Base-by-base conservation (phyloP, 2,888 invertebrate species). In the Thymelicus lineola region DNA sequence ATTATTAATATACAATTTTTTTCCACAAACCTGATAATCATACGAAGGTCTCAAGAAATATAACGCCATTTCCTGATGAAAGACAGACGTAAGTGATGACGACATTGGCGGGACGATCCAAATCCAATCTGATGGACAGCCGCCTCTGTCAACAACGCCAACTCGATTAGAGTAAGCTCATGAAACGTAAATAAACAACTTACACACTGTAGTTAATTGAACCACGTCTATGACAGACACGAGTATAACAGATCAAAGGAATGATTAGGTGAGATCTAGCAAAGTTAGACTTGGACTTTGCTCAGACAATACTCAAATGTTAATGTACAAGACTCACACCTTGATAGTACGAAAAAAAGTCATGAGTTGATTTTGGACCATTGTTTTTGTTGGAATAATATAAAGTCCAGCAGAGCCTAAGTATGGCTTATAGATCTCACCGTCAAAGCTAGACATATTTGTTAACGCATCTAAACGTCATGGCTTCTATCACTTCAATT, bases 1-100 rank as follows among this genome's bases (percentile, higher is more conserved):
- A 46, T 46, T 46, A 12, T 46, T 46, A 9, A 5, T 42, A 5
- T 6, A 42, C 42, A 42, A 7, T 28, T 28, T 46, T n/a, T 46
- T 46, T 46, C 3, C 6, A 50, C 73, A 83, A 87, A 97, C 97
- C 95, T 98, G 98, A 86, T 98, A 98, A 81, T 98, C 98, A 85
- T 98, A 98, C 10, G 97, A 97, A 3, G 98, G 98, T 82, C 97
- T 97, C 70, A 98, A 89, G 83, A 96, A 96, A 87, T 98, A 98
- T 73, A 97, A 88, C n/a, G 97, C 96, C 98, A 98, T 97, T 92
- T 97, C 97, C 86, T 97, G 97, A 82, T 97, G 97, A 82, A 96
- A 97, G 6, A 97, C 97, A 0, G 96, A 95, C 55, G 96, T 97
- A 6, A 96, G 94, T 1, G 97, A 97, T 5, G 96, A 95, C 2